A percentile compares a stretch with the other conserved stretches of the same genome.
phyloP scores from a whole-genome alignment of 1,140 invertebrate genomes.

The Drosophila chauvacae region DNA sequence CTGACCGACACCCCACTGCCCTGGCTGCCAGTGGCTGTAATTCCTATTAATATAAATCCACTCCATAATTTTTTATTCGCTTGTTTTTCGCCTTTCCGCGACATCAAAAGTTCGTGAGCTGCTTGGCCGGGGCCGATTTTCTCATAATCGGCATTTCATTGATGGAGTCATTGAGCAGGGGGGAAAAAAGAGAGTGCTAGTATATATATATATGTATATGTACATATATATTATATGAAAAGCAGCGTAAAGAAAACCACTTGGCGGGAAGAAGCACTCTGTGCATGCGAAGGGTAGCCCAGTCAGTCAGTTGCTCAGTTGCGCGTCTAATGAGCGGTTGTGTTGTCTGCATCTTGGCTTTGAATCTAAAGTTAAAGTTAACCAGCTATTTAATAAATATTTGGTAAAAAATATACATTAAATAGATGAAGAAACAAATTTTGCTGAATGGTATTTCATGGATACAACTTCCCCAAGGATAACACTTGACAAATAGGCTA shows the following conservation, averaged over 20 bases:
- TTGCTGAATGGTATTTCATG: background rate
- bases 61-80: slow-evolving; percentile 28
- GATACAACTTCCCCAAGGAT: background rate
- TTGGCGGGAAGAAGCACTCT: slow-evolving; percentile 35
- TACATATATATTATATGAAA: slow-evolving; percentile 1
- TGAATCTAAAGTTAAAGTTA: background rate
- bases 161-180: slow-evolving; percentile 36
- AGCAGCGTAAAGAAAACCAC: slow-evolving; percentile 16
- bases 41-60: slow-evolving; percentile 69
- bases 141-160: slow-evolving; percentile 76
- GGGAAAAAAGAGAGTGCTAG: slow-evolving; percentile 4
- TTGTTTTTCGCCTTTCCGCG: slow-evolving; percentile 44
- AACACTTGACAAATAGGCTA: too few species aligned
- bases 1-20: slow-evolving; percentile 1
- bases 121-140: slow-evolving; percentile 52
- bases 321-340: slow-evolving; percentile 60
- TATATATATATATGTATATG: background rate
- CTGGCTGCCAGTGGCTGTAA: slow-evolving; percentile 44
- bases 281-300: slow-evolving; percentile 42
- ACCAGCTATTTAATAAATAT: background rate
- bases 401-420: background rate
- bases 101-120: slow-evolving; percentile 77
- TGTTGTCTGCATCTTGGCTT: slow-evolving; percentile 18
- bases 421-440: background rate
- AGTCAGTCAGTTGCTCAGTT: slow-evolving; percentile 59